Conservation (phyloP, 2,888 invertebrate genomes). For the Nymphalis c-album region DNA sequence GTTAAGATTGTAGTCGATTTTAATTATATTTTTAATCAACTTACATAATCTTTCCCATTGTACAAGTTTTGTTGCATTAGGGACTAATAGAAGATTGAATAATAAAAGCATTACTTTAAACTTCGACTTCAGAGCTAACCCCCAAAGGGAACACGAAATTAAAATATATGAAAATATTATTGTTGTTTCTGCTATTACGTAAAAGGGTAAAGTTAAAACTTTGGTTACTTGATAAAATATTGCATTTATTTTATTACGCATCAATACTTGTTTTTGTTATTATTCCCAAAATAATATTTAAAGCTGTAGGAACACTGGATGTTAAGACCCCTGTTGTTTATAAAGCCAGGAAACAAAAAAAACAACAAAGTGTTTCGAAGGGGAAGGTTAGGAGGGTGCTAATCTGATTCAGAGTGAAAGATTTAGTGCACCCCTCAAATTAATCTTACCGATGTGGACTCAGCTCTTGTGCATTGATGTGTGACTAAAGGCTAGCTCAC, state of each 20-base stretch:
- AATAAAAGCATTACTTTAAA: not conserved
- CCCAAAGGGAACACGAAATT: not conserved
- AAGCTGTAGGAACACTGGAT: too few relatives aligned
- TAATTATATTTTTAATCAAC: too few relatives aligned
- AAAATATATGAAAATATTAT: not conserved
- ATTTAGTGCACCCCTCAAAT: slow-evolving; percentile 68
- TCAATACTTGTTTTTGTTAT: too few relatives aligned
- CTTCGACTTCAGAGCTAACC: not conserved
- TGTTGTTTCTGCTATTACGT: not conserved
- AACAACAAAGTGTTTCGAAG: not conserved
- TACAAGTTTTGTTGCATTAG: not conserved
- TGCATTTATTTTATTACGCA: too few relatives aligned
- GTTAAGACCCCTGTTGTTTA: not conserved
- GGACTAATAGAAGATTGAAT: slow-evolving; percentile 1
- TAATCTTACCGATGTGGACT: slow-evolving; percentile 49
- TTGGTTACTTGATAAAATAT: too few relatives aligned
- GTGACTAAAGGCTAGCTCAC: not conserved
- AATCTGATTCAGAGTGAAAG: slow-evolving; percentile 75
- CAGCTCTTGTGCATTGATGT: slow-evolving; percentile 1
- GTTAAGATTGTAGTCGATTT: too few relatives aligned
- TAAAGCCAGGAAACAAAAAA: not conserved
- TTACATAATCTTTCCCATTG: not conserved
- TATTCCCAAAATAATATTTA: too few relatives aligned
- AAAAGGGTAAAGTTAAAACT: too few relatives aligned
- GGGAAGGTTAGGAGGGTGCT: slow-evolving; percentile 51